These are phyloP conservation scores for Solea solea DNA, from an alignment of 2,113 vertebrate species.

Conservation along the genomic window DNA sequence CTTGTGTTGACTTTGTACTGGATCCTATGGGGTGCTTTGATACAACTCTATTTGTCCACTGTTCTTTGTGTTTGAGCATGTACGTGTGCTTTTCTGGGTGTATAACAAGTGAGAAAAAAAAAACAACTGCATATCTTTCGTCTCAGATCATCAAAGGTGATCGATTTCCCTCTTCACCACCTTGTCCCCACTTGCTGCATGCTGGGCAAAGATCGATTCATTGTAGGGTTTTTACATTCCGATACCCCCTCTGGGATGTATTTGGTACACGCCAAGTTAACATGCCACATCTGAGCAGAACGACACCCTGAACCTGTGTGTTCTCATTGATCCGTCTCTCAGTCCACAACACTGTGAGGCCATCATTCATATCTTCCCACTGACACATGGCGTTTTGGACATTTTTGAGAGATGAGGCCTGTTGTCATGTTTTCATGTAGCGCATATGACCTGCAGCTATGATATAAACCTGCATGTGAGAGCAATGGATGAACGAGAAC, in stretches of 20 bases:
- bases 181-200: constrained; percentile 39
- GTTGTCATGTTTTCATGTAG: constrained; percentile 39
- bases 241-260: constrained; percentile 50
- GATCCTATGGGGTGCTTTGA: constrained; percentile 15
- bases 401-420: constrained; percentile 18
- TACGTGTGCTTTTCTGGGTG: constrained; percentile 10
- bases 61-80: constrained; percentile 8
- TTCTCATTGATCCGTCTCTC: constrained; percentile 62
- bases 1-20: constrained; percentile 26
- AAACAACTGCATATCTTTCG: background rate
- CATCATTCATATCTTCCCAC: background rate
- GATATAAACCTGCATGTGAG: constrained; percentile 40
- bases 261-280: constrained; percentile 64
- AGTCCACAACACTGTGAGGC: constrained; percentile 36
- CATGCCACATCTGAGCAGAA: constrained; percentile 59
- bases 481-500: constrained; percentile 41
- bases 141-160: constrained; percentile 50
- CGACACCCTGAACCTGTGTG: constrained; percentile 40
- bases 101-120: constrained; percentile 10
- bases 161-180: constrained; percentile 30
- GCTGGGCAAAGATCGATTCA: constrained; percentile 60
- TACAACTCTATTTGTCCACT: constrained; percentile 28
- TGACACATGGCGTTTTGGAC: constrained; percentile 16
- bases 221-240: constrained; percentile 31
- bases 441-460: constrained; percentile 19